Evolutionary conservation across 2,113 vertebrate genomes (phyloP), one percentile per base, ranked within the genome.

Genomic region (Pterocles burchelli): DNA sequence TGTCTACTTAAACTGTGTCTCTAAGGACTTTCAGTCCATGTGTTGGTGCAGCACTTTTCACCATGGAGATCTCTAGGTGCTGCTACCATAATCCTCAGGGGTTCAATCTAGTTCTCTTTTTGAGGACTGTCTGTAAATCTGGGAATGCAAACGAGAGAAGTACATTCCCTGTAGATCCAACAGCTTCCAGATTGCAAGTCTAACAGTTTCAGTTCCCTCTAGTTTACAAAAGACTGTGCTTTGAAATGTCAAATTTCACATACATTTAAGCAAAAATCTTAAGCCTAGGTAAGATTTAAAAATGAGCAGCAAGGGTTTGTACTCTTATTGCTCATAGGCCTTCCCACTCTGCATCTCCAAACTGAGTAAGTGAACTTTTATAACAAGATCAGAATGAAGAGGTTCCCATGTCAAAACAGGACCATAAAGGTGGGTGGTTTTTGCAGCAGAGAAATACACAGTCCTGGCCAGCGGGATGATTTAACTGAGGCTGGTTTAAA

Each of bases 141-240:
- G 83, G 49, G 77, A 87, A 78, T 66, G n/a, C 66, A 74, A 88
- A 90, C 11, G 7, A 79, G 80, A 62, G 46, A 76, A 67, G 8
- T 54, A 52, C 57, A 25, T 68, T 80, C 87, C 55, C 81, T 51
- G 29, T 66, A 76, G 88, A 93, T 72, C 55, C 92, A 88, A 63
- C 92, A 92, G 83, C 65, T 92, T 92, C 92, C 95, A 97, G 90
- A 96, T 94, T 96, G 91, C 48, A 83, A 77, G 91, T 96, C 91
- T 96, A 93, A 90, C 85, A 91, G 89, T 62, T 96, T 76, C 87
- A 51, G 49, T 74, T 91, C 74, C 62, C 51, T 94, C 71, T 92
- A 66, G 57, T 91, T 96, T 96, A 94, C 82, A 62, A 74, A 96
- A 83, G 63, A 63, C 55, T 91, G 13, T 82, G 26, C 78, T 83